Evolutionary conservation across 2,797 vertebrate genomes (phyloP).

Genomic region (Smutsia gigantea): DNA sequence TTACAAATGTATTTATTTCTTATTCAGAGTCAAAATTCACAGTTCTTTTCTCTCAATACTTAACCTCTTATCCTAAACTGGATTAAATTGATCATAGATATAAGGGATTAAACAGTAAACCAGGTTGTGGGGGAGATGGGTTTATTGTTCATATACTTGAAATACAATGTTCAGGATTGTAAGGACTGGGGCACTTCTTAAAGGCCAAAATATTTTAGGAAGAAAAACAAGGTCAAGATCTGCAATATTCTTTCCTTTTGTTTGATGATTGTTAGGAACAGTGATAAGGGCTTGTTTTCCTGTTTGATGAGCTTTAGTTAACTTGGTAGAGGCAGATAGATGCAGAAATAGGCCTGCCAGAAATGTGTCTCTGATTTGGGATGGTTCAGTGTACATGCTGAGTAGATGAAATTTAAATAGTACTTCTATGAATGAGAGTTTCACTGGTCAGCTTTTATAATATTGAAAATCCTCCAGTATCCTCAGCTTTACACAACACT

Average conservation of each 20-base stretch:
- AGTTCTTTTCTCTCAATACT: conserved; percentile 14
- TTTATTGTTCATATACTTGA: conserved; percentile 39
- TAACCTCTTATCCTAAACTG: background rate
- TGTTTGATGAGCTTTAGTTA: conserved; percentile 39
- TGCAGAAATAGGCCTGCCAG: background rate
- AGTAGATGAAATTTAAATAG: conserved; percentile 7
- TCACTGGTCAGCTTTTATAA: background rate
- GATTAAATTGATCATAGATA: conserved; percentile 18
- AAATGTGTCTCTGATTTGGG: background rate
- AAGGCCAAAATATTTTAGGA: conserved; percentile 20
- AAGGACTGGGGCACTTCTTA: background rate
- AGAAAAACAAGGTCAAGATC: background rate
- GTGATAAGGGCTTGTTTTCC: background rate
- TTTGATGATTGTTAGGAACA: background rate
- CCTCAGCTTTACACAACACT: background rate
- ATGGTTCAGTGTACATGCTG: background rate
- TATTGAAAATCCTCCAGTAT: background rate
- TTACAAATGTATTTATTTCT: background rate
- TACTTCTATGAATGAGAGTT: background rate
- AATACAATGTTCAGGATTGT: background rate
- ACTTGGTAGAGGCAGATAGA: background rate
- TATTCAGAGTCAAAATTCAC: conserved; percentile 31
- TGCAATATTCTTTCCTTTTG: conserved; percentile 12
- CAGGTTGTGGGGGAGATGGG: background rate
- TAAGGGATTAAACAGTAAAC: conserved; percentile 44